Evolutionary conservation across 1,140 invertebrate genomes (phyloP).

Genomic region (Pseudomyrmex pallidus): DNA sequence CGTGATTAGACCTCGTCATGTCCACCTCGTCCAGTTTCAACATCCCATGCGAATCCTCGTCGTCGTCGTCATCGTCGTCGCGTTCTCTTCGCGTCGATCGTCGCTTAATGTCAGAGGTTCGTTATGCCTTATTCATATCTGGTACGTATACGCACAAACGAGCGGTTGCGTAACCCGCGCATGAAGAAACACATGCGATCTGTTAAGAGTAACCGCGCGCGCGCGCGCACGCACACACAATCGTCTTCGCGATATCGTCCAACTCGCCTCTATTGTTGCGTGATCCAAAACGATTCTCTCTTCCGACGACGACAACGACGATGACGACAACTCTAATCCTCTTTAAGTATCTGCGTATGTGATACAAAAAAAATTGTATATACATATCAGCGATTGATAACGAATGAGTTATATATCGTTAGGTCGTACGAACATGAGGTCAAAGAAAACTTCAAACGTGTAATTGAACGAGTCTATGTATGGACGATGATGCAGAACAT

Average conservation of each 20-base stretch:
- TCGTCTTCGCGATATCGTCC: slow-evolving; percentile 21
- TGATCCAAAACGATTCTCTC: slow-evolving; percentile 29
- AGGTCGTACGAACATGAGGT: neutral
- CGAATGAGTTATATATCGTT: neutral
- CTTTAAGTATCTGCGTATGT: neutral
- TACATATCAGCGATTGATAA: slow-evolving; percentile 1
- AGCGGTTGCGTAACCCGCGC: slow-evolving; percentile 51
- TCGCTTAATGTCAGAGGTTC: slow-evolving; percentile 77
- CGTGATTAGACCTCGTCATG: slow-evolving; percentile 33
- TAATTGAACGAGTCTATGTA: neutral
- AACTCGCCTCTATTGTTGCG: slow-evolving; percentile 22
- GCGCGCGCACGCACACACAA: slow-evolving; percentile 3
- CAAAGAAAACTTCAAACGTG: slow-evolving; percentile 1
- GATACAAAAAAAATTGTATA: slow-evolving; percentile 16
- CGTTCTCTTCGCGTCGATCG: slow-evolving; percentile 28
- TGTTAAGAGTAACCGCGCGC: slow-evolving; percentile 53
- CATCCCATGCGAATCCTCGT: neutral
- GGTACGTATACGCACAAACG: slow-evolving; percentile 68
- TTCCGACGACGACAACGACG: neutral
- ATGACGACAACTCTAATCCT: slow-evolving; percentile 4
- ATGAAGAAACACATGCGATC: slow-evolving; percentile 57
- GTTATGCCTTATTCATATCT: slow-evolving; percentile 78
- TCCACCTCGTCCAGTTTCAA: neutral
- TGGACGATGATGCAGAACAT: neutral
- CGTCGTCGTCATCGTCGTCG: neutral